Evolutionary conservation across 2,797 vertebrate genomes (phyloP).

Genomic region (Propithecus perrieri): DNA sequence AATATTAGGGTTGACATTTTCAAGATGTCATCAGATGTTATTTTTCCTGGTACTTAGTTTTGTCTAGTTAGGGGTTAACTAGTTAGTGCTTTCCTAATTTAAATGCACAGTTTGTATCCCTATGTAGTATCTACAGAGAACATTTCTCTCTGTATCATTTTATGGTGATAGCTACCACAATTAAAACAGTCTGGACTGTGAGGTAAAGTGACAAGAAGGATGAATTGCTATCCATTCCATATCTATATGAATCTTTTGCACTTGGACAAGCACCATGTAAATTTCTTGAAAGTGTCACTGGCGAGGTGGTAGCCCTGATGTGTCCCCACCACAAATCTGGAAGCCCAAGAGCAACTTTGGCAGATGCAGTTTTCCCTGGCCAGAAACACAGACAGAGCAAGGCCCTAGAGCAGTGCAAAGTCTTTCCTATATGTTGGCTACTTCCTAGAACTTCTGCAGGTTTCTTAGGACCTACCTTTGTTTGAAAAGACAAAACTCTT

Average conservation of each 20-base stretch:
- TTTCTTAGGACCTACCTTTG: background rate
- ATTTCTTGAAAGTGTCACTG: background rate
- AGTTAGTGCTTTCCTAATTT: slow-evolving; percentile 12
- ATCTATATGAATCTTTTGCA: background rate
- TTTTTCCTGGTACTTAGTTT: slow-evolving; percentile 28
- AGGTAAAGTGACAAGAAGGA: background rate
- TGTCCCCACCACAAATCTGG: background rate
- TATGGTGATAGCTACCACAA: background rate
- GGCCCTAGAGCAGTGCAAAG: background rate
- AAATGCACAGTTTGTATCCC: background rate
- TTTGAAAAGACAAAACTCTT: background rate
- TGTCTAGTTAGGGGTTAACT: background rate
- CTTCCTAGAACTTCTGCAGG: background rate
- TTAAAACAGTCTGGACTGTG: background rate
- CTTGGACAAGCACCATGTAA: background rate
- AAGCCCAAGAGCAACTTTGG: background rate
- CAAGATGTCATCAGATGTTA: background rate
- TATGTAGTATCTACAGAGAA: background rate
- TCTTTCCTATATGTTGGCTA: background rate
- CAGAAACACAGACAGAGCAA: background rate
- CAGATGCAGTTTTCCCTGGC: background rate
- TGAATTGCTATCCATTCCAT: background rate
- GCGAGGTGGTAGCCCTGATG: background rate
- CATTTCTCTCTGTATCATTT: background rate
- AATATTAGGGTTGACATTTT: slow-evolving; percentile 12